These are phyloP conservation scores for Pteruthius melanotis DNA, from an alignment of 2,113 vertebrate genomes.

Conservation along the genomic window DNA sequence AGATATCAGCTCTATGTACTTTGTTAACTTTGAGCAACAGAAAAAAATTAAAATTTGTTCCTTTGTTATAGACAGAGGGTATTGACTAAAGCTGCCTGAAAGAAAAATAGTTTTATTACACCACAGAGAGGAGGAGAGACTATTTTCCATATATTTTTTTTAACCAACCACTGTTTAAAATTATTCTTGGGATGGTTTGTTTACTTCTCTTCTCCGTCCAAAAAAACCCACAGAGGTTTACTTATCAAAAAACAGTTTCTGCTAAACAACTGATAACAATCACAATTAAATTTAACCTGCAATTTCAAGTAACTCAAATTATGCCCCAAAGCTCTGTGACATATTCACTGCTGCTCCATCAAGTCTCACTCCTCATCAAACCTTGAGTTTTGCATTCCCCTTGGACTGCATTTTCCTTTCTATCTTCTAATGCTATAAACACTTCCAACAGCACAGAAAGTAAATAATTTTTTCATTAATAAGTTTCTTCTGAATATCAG, in stretches of 20 bases:
- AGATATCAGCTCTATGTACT: not conserved
- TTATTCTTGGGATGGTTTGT: slow-evolving; percentile 2
- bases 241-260: not conserved
- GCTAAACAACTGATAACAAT: slow-evolving; percentile 22
- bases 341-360: not conserved
- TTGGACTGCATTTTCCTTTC: not conserved
- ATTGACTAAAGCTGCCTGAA: slow-evolving; percentile 11
- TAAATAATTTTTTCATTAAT: slow-evolving; percentile 40
- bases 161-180: not conserved
- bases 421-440: not conserved
- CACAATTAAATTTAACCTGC: slow-evolving; percentile 47
- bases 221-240: slow-evolving; percentile 10
- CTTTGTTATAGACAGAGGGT: not conserved
- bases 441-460: not conserved
- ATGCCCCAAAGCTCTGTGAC: slow-evolving; percentile 36
- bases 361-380: slow-evolving; percentile 51
- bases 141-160: not conserved
- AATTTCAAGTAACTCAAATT: slow-evolving; percentile 23
- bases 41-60: not conserved
- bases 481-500: not conserved
- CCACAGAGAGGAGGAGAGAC: not conserved
- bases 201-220: slow-evolving; percentile 4
- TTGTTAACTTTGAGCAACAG: not conserved
- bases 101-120: slow-evolving; percentile 1
- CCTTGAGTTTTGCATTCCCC: not conserved